These are phyloP conservation scores for Thalassarche chlororhynchos DNA, from an alignment of 2,113 vertebrate species.

Conservation along the genomic window DNA sequence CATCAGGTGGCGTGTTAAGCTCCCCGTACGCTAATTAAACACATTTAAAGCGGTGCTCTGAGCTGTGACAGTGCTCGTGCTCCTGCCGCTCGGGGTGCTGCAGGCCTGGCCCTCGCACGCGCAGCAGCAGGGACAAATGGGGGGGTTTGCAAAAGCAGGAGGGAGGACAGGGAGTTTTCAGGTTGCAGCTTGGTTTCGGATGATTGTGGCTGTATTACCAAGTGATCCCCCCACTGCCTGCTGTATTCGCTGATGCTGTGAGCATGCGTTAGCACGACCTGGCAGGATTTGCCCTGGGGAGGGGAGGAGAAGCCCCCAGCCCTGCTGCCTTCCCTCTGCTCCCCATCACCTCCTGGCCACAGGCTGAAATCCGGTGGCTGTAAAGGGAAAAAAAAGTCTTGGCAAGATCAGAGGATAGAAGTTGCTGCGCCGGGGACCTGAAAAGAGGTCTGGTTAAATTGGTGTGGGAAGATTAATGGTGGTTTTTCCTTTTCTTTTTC, in stretches of 20 bases:
- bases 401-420: not conserved
- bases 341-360: not conserved
- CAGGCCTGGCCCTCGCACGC: not conserved
- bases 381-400: not conserved
- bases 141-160: not conserved
- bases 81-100: not conserved
- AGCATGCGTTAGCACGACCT: not conserved
- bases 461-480: constrained; percentile 2
- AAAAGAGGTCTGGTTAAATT: not conserved
- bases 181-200: not conserved
- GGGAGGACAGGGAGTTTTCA: not conserved
- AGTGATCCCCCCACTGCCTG: not conserved
- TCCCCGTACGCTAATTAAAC: fast-evolving
- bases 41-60: not conserved
- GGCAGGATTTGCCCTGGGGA: not conserved
- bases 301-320: not conserved
- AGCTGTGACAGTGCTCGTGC: not conserved
- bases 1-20: not conserved
- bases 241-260: not conserved
- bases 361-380: not conserved
- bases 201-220: not conserved
- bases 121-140: not conserved
- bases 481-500: not conserved
- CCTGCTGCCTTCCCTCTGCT: not conserved
- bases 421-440: not conserved